Evolutionary conservation across 2,113 vertebrate genomes (phyloP).

Genomic region (Periophthalmodon schlosseri): DNA sequence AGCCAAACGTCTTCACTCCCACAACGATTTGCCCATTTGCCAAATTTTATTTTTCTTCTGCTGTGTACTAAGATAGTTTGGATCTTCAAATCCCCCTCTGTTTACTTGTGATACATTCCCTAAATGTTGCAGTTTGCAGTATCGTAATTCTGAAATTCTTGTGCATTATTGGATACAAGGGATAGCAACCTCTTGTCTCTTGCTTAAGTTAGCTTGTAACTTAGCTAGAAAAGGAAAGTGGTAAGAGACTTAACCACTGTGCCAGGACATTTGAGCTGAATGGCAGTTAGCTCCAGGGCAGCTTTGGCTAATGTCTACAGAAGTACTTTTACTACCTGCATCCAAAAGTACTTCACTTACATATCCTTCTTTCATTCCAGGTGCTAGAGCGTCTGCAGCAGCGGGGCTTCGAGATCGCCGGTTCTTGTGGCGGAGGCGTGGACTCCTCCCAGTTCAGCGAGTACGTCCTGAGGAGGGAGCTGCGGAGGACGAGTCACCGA

Average conservation of each 20-base stretch:
- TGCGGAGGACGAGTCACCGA: conserved; percentile 89
- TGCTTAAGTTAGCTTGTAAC: background rate
- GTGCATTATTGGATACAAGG: no score
- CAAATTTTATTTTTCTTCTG: no score
- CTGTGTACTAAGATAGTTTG: no score
- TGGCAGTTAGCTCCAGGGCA: background rate
- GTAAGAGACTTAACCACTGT: background rate
- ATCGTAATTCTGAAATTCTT: no score
- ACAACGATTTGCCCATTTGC: no score
- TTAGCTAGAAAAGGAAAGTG: background rate
- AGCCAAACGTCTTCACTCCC: no score
- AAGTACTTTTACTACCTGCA: background rate
- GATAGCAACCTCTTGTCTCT: no score
- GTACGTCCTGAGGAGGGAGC: conserved; percentile 94
- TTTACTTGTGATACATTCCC: background rate
- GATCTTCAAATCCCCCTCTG: background rate
- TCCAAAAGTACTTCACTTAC: background rate
- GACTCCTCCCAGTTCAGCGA: conserved; percentile 99
- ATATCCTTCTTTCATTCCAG: conserved; percentile 59
- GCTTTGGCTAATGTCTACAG: background rate
- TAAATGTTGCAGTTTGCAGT: no score
- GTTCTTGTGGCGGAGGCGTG: conserved; percentile 94
- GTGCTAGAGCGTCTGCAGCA: conserved; percentile 97
- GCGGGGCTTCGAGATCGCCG: conserved; percentile 93
- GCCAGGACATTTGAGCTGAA: background rate